Evolutionary conservation across 2,888 invertebrate species (phyloP), one percentile per base, ranked within the genome.

Genomic region (Apantesis nais): DNA sequence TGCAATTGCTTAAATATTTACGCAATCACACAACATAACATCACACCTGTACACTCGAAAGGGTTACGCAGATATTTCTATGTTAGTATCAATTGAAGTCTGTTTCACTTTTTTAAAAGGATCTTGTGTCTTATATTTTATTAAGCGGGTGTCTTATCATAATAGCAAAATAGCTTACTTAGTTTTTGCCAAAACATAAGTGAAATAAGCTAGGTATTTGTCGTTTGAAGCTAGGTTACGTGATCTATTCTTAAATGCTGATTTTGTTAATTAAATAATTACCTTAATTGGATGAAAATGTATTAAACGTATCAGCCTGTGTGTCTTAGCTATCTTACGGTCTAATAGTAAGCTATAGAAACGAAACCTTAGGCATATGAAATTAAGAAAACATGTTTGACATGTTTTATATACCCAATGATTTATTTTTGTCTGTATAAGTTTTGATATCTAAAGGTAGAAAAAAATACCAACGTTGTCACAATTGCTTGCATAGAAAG

Each of bases 261-360:
- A 62, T 55, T 48, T 52, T 8, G 48, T 52, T 66, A 80, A 77
- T 80, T 80, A 76, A 62, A 72, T 80, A 80, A 80, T 77, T 73
- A 75, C 25, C 73, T 58, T 80, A 80, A 80, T 80, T 77, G 80
- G 80, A 80, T 80, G 62, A 22, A 72, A 74, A 72, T 75, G 75
- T 80, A 77, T 76, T 78, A 76, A 75, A 75, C 64, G 62, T 66
- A 66, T 70, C 62, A 52, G 19, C 29, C 34, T 66, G 55, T 66
- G 39, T 55, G 41, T 55, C 25, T 66, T 62, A 66, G 66, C 44
- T 29, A 41, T 70, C 66, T 66, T 44, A 70, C 52, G 25, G 34
- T 48, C 41, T 48, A 62, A 31, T 37, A 31, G 66, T 60, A n/a
- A 58, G 58, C 44, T 66, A n/a, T 19, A 44, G n/a, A 55, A 48